These are phyloP conservation scores for Oxyura jamaicensis DNA, from an alignment of 2,113 vertebrate genomes.

Conservation along the genomic window DNA sequence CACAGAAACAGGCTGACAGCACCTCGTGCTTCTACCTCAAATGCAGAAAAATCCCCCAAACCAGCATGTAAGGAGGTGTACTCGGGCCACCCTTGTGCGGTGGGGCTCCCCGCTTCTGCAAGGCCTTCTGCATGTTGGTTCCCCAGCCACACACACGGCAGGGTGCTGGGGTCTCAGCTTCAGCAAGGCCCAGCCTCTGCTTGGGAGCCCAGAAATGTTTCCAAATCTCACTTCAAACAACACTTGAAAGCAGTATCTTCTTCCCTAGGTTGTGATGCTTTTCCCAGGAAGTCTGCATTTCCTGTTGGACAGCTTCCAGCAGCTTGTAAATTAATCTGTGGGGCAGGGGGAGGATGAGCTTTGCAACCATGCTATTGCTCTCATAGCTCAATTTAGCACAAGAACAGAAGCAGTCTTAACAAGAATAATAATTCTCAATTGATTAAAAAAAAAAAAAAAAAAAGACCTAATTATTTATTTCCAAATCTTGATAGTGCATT, in stretches of 20 bases:
- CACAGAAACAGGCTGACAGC: not conserved
- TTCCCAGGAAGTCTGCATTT: not conserved
- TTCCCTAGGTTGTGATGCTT: not conserved
- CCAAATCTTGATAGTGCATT: not conserved
- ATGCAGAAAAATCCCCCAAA: not conserved
- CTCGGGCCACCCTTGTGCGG: not conserved
- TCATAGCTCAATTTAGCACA: not conserved
- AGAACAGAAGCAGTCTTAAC: not conserved
- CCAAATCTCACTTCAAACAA: not conserved
- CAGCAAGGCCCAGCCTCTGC: not conserved
- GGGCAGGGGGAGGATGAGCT: not conserved
- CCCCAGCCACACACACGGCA: fast-evolving
- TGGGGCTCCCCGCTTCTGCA: not conserved
- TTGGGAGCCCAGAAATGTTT: not conserved
- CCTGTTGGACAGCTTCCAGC: not conserved
- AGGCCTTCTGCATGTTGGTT: not conserved
- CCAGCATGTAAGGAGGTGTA: no score
- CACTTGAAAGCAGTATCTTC: not conserved
- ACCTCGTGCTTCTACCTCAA: not conserved
- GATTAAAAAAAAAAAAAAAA: not conserved
- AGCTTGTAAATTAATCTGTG: not conserved
- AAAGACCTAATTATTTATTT: not conserved
- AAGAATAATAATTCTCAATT: not conserved
- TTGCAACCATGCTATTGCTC: not conserved
- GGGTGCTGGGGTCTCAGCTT: not conserved